Conservation (phyloP, 2,113 vertebrate genomes). For the Diadophis punctatus region DNA sequence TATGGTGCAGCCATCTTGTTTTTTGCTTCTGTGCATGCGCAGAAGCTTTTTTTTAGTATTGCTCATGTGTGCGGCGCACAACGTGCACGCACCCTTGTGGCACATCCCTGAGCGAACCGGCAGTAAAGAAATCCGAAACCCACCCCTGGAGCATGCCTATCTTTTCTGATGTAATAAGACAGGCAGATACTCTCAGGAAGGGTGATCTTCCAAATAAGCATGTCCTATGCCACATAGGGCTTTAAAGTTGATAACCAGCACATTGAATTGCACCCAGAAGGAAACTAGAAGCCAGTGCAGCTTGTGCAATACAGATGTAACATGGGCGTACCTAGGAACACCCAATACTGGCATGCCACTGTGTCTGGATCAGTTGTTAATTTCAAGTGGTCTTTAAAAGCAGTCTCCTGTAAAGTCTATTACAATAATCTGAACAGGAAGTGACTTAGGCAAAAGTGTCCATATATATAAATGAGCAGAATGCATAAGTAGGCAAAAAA, state of each 20-base stretch:
- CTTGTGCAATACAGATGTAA: neutral
- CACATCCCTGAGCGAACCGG: too few species aligned
- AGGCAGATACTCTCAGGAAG: neutral
- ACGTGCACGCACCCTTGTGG: too few species aligned
- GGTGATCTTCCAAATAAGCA: neutral
- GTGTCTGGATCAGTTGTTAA: neutral
- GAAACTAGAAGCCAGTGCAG: neutral
- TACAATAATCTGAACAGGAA: neutral
- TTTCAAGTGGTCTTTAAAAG: neutral
- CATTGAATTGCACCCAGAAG: neutral
- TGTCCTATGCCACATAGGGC: neutral
- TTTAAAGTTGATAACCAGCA: neutral
- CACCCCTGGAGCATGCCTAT: neutral
- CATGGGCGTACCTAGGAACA: neutral
- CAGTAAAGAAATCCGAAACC: too few species aligned
- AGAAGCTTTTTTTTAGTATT: too few species aligned
- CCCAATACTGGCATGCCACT: neutral
- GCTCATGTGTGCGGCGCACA: too few species aligned
- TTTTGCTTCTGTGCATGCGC: too few species aligned
- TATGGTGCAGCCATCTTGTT: too few species aligned
- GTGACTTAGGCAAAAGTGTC: neutral
- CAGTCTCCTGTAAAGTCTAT: neutral
- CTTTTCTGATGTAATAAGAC: neutral
- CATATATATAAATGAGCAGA: neutral
- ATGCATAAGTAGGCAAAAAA: neutral